Evolutionary conservation across 2,113 vertebrate species (phyloP).

Genomic region (Elachura formosa): DNA sequence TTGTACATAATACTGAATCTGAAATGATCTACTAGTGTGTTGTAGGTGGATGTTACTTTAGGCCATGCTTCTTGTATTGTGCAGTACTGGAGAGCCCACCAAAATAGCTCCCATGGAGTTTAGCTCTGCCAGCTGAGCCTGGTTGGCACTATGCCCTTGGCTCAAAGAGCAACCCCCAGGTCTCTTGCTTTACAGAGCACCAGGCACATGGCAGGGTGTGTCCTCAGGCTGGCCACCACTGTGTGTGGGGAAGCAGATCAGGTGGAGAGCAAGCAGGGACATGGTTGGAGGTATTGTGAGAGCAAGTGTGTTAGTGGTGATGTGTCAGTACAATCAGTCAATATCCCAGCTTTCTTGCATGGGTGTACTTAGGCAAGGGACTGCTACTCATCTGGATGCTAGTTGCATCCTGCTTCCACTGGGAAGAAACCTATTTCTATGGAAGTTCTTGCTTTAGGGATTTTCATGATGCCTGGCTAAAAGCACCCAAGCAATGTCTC

Average conservation of each 20-base stretch:
- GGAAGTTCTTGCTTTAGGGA: constrained; percentile 32
- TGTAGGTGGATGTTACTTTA: constrained; percentile 50
- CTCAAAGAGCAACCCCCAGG: neutral
- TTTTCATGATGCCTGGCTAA: constrained; percentile 28
- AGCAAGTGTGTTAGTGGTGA: neutral
- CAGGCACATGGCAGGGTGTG: neutral
- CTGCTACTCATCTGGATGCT: constrained; percentile 26
- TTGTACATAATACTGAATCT: constrained; percentile 58
- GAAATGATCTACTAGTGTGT: constrained; percentile 52
- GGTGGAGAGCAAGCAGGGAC: neutral
- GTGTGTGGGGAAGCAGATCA: neutral
- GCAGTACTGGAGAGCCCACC: constrained; percentile 48
- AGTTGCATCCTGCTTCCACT: constrained; percentile 32
- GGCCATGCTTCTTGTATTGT: constrained; percentile 35
- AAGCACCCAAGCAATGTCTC: constrained; percentile 42
- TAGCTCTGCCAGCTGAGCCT: constrained; percentile 14
- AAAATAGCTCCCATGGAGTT: constrained; percentile 74
- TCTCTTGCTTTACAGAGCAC: neutral
- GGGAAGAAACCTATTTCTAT: constrained; percentile 35
- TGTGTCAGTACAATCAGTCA: constrained; percentile 66
- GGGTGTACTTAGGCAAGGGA: neutral
- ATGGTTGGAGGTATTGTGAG: neutral
- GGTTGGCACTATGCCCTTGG: neutral
- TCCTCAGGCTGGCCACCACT: neutral
- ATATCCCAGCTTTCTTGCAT: neutral